Percentiles rank a stretch among this genome's conserved stretches.
Evolutionary conservation across 2,113 vertebrate genomes (phyloP).

Genomic region (human): GRCh38 chr7:68756501-68757000

Average conservation of each 20-base stretch:
- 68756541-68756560: no score
- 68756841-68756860: background rate
- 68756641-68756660: background rate
- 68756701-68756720: background rate
- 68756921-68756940: background rate
- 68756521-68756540: no score
- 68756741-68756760: background rate
- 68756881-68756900: background rate
- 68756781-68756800: background rate
- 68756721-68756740: rapidly evolving
- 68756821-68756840: background rate
- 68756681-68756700: rapidly evolving
- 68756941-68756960: background rate
- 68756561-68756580: no score
- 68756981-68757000: background rate
- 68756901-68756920: background rate
- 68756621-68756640: background rate
- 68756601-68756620: background rate
- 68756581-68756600: background rate
- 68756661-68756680: background rate
- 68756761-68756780: background rate
- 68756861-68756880: background rate
- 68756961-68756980: rapidly evolving
- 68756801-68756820: background rate
- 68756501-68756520: no score